phyloP scores from a whole-genome alignment of 1,140 invertebrate species.

The Chymomyza costata region DNA sequence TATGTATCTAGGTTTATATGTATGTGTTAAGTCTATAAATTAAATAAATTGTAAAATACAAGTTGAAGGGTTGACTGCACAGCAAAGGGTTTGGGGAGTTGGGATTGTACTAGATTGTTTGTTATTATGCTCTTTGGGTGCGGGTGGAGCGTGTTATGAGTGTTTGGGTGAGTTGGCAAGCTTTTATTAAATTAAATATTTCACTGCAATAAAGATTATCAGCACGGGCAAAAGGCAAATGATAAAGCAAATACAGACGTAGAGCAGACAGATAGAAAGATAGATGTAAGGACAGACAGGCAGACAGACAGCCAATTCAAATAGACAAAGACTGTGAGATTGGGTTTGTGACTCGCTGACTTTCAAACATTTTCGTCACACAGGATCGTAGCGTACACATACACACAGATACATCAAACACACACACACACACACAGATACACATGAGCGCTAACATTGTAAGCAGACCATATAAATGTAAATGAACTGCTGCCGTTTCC shows the following conservation, averaged over 20 bases:
- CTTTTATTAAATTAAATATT: slow-evolving; percentile 73
- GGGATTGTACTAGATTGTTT: too few relatives aligned
- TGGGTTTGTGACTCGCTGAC: slow-evolving; percentile 61
- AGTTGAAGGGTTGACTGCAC: slow-evolving; percentile 28
- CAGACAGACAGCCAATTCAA: slow-evolving; percentile 34
- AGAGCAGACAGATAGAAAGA: not conserved
- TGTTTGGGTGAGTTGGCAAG: slow-evolving; percentile 2
- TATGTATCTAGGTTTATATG: slow-evolving; percentile 41
- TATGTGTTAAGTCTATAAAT: slow-evolving; percentile 49
- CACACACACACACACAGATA: not conserved
- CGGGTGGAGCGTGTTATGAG: not conserved
- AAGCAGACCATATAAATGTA: slow-evolving; percentile 73
- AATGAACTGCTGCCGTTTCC: slow-evolving; percentile 72
- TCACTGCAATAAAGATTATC: slow-evolving; percentile 70
- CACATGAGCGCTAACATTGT: slow-evolving; percentile 70
- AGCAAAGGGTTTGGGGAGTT: too few relatives aligned
- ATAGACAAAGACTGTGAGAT: too few relatives aligned
- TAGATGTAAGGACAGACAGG: slow-evolving; percentile 5
- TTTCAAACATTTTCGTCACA: slow-evolving; percentile 26
- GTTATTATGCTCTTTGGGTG: too few relatives aligned
- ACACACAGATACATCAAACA: not conserved
- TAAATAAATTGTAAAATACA: slow-evolving; percentile 71
- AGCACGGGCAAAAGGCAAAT: slow-evolving; percentile 55
- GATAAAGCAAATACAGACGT: slow-evolving; percentile 47
- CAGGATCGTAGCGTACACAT: not conserved